These are phyloP conservation scores for Rynchops niger DNA, from an alignment of 2,113 vertebrate species.

Conservation along the genomic window DNA sequence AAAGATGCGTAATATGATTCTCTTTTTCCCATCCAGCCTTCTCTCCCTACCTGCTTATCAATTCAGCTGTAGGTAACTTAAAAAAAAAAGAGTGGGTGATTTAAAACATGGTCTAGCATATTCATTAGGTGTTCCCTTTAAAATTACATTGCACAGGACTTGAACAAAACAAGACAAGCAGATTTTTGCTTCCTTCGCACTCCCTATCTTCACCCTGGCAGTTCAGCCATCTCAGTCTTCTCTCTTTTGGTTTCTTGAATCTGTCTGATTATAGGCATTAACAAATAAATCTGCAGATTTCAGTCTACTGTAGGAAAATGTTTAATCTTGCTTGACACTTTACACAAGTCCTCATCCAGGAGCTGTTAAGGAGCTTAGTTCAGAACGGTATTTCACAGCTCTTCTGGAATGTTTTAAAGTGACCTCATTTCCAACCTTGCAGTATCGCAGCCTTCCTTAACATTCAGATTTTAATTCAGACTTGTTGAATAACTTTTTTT, in stretches of 20 bases:
- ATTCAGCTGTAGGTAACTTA: not conserved
- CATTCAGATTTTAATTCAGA: not conserved
- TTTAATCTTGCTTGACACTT: constrained; percentile 47
- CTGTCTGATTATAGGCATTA: constrained; percentile 19
- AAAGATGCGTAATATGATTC: not conserved
- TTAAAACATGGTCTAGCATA: not conserved
- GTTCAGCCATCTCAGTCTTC: not conserved
- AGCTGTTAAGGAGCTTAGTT: constrained; percentile 36
- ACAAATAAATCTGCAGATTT: constrained; percentile 32
- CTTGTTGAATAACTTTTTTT: not conserved
- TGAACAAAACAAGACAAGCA: not conserved
- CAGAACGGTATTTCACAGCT: constrained; percentile 10
- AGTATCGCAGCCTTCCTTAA: not conserved
- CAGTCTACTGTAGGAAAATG: not conserved
- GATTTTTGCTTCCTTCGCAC: not conserved
- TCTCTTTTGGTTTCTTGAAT: not conserved
- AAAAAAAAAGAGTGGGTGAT: not conserved
- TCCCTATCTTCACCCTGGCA: not conserved
- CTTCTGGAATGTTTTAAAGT: not conserved
- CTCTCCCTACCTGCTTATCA: not conserved
- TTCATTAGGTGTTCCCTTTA: not conserved
- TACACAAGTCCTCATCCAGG: not conserved
- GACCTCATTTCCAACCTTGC: constrained; percentile 2
- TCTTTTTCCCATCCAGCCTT: not conserved
- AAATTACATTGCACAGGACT: not conserved